Evolutionary conservation across 2,888 invertebrate genomes (phyloP).

Genomic region (Metopia argyrocephala): DNA sequence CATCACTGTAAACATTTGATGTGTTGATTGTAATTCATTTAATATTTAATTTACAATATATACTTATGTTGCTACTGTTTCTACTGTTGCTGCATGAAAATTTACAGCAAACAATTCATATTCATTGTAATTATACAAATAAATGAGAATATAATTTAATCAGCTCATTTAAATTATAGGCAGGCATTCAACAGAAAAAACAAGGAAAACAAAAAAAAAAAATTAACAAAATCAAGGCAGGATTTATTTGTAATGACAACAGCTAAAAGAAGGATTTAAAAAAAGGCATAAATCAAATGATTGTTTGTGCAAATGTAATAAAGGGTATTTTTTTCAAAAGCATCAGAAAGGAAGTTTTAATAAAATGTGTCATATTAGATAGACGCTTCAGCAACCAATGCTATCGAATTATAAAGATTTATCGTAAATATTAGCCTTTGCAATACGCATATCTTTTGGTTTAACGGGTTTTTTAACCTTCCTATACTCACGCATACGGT

Average conservation of each 20-base stretch:
- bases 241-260: constrained; percentile 9
- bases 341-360: no score
- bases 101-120: constrained; percentile 38
- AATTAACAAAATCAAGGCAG: no score
- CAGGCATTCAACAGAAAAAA: background rate
- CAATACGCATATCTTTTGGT: no score
- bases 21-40: constrained; percentile 59
- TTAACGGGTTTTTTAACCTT: no score
- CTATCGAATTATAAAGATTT: no score
- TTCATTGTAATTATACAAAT: constrained; percentile 58
- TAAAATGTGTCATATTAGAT: no score
- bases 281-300: background rate
- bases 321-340: no score
- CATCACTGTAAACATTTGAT: constrained; percentile 56
- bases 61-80: background rate
- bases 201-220: background rate
- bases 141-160: constrained; percentile 61
- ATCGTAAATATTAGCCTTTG: no score
- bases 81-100: constrained; percentile 6
- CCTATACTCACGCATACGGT: no score
- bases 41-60: constrained; percentile 43
- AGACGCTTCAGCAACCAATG: no score
- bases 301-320: no score
- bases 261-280: background rate
- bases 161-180: constrained; percentile 50